Evolutionary conservation across 2,888 invertebrate species (phyloP), one percentile per base, ranked within the genome.

Genomic region (Polymixis flavicincta): DNA sequence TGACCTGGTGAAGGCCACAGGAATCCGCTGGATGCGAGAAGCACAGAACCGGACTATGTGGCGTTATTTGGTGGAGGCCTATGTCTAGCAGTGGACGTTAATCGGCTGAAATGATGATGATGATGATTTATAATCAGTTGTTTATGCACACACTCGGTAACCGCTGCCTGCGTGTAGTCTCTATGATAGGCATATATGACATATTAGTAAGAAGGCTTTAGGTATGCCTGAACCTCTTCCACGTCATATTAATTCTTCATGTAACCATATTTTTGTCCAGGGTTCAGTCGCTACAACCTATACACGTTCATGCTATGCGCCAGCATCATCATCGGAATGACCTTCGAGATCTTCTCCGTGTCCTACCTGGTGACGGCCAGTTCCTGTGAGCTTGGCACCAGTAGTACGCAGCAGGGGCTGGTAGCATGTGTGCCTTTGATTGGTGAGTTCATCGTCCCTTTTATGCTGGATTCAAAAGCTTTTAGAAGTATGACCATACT

Each of bases 341-440:
- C 90, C 0, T 94, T 92, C 66, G 96, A 96, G 88, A 90, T 93
- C 52, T 91, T 93, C 84, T 95, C 95, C 17, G 94, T 96, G 28
- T 92, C 95, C 0, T 96, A 93, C 85, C 85, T 96, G 85, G 95
- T 95, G 50, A 93, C 95, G 0, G 95, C 93, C 65, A 95, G 95
- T 64, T 93, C 92, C 1, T 95, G 96, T 76, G 96, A 97, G 88
- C 93, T 94, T 74, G 84, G 85, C 80, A 96, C 92, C 88, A 92
- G 89, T 54, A 93, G 92, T 67, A 78, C 86, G 0, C 93, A 96
- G 80, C 96, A 96, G 72, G 96, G 96, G 0, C 50, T 96, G 6
- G 92, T 95, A 78, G 96, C 96, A 9, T 94, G 90, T 0, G 90
- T 93, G 48, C 96, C 96, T 25, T 85, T 96, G 22, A 74, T 93